Evolutionary conservation across 1,140 invertebrate species (phyloP).

Genomic region (Drosophila sp.): DNA sequence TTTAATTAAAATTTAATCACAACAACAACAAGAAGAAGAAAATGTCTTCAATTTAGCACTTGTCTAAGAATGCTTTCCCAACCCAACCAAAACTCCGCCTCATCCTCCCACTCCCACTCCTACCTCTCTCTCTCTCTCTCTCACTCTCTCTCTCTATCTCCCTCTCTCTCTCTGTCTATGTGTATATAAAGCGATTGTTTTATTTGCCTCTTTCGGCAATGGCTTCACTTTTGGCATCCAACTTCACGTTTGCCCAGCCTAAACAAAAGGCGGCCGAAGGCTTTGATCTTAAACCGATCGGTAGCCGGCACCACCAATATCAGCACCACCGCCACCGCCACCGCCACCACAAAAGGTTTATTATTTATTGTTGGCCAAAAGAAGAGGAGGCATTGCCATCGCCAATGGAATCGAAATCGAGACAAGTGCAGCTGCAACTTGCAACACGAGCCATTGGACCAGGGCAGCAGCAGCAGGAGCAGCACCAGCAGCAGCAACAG

Average conservation of each 20-base stretch:
- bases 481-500: neutral
- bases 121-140: conserved; percentile 4
- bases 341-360: conserved; percentile 80
- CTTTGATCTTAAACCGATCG: conserved; percentile 73
- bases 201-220: conserved; percentile 7
- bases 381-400: conserved; percentile 13
- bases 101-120: conserved; percentile 23
- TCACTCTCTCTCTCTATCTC: too few relatives aligned
- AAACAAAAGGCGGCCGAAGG: conserved; percentile 68
- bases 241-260: conserved; percentile 24
- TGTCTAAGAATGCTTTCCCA: conserved; percentile 48
- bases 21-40: neutral
- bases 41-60: conserved; percentile 68
- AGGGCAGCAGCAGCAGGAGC: conserved; percentile 30
- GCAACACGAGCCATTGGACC: conserved; percentile 53
- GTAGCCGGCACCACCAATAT: conserved; percentile 60
- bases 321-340: conserved; percentile 59
- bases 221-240: conserved; percentile 16
- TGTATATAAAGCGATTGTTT: neutral
- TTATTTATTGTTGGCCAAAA: conserved; percentile 76
- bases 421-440: conserved; percentile 67
- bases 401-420: conserved; percentile 41
- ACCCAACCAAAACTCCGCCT: conserved; percentile 20
- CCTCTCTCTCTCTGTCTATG: too few relatives aligned
- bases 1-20: conserved; percentile 73